phyloP scores from a whole-genome alignment of 2,113 vertebrate genomes.

The Cynoglossus semilaevis region DNA sequence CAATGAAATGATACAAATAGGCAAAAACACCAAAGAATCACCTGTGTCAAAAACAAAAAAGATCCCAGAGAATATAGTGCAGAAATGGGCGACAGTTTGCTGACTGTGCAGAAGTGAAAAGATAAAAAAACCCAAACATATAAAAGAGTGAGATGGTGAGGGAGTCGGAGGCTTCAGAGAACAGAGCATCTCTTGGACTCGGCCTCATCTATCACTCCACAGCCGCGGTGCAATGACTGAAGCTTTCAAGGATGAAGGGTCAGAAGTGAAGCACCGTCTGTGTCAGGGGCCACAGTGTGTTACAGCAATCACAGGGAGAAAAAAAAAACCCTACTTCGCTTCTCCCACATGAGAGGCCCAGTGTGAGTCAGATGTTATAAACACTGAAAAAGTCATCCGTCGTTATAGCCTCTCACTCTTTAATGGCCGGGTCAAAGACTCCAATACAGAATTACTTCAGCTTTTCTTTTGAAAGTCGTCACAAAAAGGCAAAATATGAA shows the following conservation, averaged over 20 bases:
- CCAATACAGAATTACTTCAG: neutral
- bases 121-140: too few species aligned
- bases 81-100: too few species aligned
- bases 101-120: too few species aligned
- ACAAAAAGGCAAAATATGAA: too few species aligned
- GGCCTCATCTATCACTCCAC: slow-evolving; percentile 35
- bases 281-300: slow-evolving; percentile 10
- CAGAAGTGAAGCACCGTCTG: slow-evolving; percentile 3
- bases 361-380: slow-evolving; percentile 12
- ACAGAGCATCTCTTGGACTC: slow-evolving; percentile 50
- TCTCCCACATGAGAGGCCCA: neutral
- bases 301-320: slow-evolving; percentile 2
- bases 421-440: neutral
- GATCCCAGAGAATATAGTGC: too few species aligned
- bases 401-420: neutral
- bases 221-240: neutral
- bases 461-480: neutral
- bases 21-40: too few species aligned
- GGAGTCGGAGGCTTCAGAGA: slow-evolving; percentile 35
- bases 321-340: neutral
- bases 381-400: slow-evolving; percentile 3
- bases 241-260: slow-evolving; percentile 41
- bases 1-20: too few species aligned
- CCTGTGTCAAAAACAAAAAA: too few species aligned
- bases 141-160: too few species aligned